phyloP scores from a whole-genome alignment of 2,113 vertebrate genomes.

The Gopherus evgoodei region DNA sequence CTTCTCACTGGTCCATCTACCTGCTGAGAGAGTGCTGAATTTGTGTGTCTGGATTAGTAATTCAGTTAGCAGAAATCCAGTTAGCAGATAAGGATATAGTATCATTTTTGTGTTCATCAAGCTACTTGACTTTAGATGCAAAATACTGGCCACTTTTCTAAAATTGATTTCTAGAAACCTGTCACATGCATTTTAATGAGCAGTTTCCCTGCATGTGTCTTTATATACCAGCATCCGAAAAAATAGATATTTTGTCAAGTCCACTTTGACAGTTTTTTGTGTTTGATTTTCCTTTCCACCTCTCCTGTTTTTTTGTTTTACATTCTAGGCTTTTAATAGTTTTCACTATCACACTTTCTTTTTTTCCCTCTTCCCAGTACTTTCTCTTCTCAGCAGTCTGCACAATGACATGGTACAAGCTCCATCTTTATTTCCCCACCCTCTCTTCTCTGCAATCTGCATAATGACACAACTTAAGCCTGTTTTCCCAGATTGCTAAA shows the following conservation, averaged over 20 bases:
- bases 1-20: background rate
- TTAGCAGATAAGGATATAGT: fast-evolving
- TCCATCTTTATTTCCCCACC: background rate
- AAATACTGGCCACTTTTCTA: background rate
- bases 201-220: background rate
- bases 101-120: background rate
- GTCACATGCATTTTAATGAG: background rate
- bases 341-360: background rate
- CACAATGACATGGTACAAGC: background rate
- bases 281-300: background rate
- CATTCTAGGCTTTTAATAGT: background rate
- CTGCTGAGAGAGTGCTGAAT: background rate
- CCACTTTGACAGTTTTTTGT: background rate
- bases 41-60: background rate
- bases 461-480: background rate
- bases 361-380: background rate
- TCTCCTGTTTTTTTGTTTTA: background rate
- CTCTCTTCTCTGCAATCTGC: background rate
- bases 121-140: background rate
- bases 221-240: background rate
- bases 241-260: background rate
- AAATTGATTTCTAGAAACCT: background rate
- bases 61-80: background rate
- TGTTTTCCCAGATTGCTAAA: background rate
- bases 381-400: background rate